Evolutionary conservation across 2,113 vertebrate genomes (phyloP).

Genomic region (Gavialis gangeticus): DNA sequence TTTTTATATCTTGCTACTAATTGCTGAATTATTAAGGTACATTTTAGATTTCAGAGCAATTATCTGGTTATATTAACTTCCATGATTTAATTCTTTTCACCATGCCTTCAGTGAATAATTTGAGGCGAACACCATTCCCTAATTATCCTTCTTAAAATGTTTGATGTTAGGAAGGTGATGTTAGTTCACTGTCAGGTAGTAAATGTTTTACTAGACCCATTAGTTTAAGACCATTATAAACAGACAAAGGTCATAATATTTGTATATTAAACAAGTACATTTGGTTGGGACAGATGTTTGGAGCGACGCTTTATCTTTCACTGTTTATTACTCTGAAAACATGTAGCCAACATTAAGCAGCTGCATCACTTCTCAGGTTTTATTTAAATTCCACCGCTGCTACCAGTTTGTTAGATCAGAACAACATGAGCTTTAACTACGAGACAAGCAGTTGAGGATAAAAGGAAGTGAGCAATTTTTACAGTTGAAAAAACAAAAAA

Average conservation of each 20-base stretch:
- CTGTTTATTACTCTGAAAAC: neutral
- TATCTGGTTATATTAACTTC: neutral
- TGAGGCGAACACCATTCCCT: neutral
- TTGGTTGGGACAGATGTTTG: neutral
- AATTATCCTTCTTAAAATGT: neutral
- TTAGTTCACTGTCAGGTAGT: neutral
- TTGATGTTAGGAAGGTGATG: neutral
- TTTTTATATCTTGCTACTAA: neutral
- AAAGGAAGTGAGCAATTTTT: neutral
- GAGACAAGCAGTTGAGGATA: neutral
- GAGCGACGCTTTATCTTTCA: neutral
- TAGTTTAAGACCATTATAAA: neutral
- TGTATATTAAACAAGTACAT: neutral
- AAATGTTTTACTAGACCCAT: neutral
- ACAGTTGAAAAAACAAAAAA: neutral
- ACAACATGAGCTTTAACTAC: neutral
- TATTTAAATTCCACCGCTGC: neutral
- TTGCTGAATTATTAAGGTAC: constrained; percentile 12
- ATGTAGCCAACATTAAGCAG: neutral
- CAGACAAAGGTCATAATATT: constrained; percentile 7
- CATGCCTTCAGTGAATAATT: neutral
- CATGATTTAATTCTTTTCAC: constrained; percentile 17
- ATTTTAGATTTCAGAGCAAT: constrained; percentile 39
- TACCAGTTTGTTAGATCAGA: neutral
- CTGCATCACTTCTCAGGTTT: neutral